phyloP scores from a whole-genome alignment of 2,888 invertebrate species.

The Sarcophaga carnaria region DNA sequence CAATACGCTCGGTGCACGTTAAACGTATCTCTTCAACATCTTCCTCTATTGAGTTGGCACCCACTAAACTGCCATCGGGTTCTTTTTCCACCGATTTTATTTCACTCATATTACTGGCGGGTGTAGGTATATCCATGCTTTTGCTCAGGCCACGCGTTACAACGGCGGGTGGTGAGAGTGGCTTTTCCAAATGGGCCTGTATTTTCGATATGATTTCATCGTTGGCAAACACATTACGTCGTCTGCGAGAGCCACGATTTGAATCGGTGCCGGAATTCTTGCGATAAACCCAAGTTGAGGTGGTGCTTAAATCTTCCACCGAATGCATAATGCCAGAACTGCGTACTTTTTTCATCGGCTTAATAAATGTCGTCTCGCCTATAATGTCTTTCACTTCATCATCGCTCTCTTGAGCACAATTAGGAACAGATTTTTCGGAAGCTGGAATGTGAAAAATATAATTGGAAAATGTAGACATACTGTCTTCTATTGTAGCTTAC shows the following conservation, averaged over 20 bases:
- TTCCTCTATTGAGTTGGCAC: conserved; percentile 69
- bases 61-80: conserved; percentile 60
- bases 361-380: conserved; percentile 83
- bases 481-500: conserved; percentile 65
- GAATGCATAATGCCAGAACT: conserved; percentile 89
- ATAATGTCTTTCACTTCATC: conserved; percentile 84
- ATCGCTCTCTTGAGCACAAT: conserved; percentile 80
- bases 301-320: conserved; percentile 88
- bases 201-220: conserved; percentile 81
- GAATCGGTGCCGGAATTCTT: conserved; percentile 81
- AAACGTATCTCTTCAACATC: conserved; percentile 78
- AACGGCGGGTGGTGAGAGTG: conserved; percentile 77
- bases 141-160: conserved; percentile 81
- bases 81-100: conserved; percentile 71
- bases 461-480: conserved; percentile 71
- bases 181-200: conserved; percentile 79
- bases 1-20: conserved; percentile 79
- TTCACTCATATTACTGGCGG: conserved; percentile 80
- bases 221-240: conserved; percentile 80
- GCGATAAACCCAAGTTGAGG: conserved; percentile 89
- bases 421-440: conserved; percentile 70
- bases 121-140: conserved; percentile 82
- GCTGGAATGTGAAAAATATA: conserved; percentile 9
- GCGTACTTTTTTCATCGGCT: conserved; percentile 85
- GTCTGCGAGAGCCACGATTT: conserved; percentile 80